Evolutionary conservation across 2,888 invertebrate genomes (phyloP).

Genomic region (Dione vanillae): DNA sequence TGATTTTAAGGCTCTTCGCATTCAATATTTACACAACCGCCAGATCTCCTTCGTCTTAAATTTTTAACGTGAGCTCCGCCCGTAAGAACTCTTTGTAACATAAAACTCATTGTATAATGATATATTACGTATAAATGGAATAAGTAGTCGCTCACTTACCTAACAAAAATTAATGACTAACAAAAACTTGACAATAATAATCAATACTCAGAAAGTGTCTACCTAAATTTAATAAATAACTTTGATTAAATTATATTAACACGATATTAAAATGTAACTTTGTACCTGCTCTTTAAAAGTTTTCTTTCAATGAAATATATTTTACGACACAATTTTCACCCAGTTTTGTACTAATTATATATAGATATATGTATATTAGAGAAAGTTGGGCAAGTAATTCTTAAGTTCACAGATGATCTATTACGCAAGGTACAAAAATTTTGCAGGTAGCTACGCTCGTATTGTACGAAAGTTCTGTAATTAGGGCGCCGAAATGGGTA

Average conservation of each 20-base stretch:
- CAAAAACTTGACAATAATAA: neutral
- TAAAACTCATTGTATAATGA: constrained; percentile 45
- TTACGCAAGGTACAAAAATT: constrained; percentile 46
- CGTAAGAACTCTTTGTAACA: constrained; percentile 45
- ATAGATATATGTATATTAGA: constrained; percentile 36
- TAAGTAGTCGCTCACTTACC: neutral
- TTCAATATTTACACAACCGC: constrained; percentile 51
- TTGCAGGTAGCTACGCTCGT: constrained; percentile 45
- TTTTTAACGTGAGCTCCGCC: constrained; percentile 53
- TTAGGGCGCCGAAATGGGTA: constrained; percentile 48
- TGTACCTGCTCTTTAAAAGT: constrained; percentile 4
- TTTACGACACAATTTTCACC: constrained; percentile 19
- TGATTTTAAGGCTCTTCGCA: constrained; percentile 47
- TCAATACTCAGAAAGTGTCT: neutral
- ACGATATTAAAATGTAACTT: neutral
- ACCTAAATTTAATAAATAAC: neutral
- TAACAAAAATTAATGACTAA: neutral
- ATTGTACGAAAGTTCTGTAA: constrained; percentile 49
- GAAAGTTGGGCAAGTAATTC: constrained; percentile 44
- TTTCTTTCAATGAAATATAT: constrained; percentile 26
- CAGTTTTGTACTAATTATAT: constrained; percentile 18
- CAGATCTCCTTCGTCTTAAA: constrained; percentile 50
- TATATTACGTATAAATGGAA: constrained; percentile 25
- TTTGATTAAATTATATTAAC: constrained; percentile 10
- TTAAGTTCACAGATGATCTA: constrained; percentile 47